These are phyloP conservation scores for Intellagama lesueurii DNA, from an alignment of 2,797 vertebrate species.

Conservation along the genomic window DNA sequence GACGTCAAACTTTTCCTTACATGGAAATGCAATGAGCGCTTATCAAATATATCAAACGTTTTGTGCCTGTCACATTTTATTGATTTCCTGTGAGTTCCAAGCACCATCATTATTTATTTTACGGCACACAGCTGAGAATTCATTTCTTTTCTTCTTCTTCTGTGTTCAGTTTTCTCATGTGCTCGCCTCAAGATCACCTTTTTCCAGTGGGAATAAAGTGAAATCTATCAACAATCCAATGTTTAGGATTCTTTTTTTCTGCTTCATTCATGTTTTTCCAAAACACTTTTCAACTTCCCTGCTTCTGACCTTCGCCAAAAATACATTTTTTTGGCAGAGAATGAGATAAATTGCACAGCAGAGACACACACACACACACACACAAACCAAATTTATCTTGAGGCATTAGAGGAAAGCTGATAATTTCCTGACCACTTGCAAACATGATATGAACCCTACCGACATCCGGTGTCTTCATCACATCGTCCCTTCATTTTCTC, in stretches of 20 bases:
- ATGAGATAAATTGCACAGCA: constrained; percentile 24
- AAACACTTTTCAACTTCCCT: constrained; percentile 57
- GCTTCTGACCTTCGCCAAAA: constrained; percentile 50
- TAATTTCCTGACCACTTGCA: background rate
- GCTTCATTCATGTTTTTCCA: constrained; percentile 52
- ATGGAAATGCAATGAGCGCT: background rate
- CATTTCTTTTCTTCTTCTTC: constrained; percentile 24
- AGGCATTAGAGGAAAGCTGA: constrained; percentile 24
- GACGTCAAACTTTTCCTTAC: background rate
- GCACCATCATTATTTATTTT: background rate
- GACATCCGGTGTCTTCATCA: constrained; percentile 13
- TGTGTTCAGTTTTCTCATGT: constrained; percentile 19
- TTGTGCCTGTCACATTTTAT: background rate
- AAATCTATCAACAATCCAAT: constrained; percentile 44
- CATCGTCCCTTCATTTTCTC: background rate
- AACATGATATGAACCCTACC: background rate
- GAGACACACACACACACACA: too few relatives aligned
- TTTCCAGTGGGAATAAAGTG: background rate
- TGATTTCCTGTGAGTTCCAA: constrained; percentile 23
- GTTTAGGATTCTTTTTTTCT: constrained; percentile 34
- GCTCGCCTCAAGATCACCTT: constrained; percentile 31
- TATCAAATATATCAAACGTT: background rate
- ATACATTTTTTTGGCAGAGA: constrained; percentile 7
- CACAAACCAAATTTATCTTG: constrained; percentile 23
- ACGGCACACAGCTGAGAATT: fast-evolving